Base-by-base conservation (phyloP, 2,888 invertebrate species). In the Polyploca ridens region DNA sequence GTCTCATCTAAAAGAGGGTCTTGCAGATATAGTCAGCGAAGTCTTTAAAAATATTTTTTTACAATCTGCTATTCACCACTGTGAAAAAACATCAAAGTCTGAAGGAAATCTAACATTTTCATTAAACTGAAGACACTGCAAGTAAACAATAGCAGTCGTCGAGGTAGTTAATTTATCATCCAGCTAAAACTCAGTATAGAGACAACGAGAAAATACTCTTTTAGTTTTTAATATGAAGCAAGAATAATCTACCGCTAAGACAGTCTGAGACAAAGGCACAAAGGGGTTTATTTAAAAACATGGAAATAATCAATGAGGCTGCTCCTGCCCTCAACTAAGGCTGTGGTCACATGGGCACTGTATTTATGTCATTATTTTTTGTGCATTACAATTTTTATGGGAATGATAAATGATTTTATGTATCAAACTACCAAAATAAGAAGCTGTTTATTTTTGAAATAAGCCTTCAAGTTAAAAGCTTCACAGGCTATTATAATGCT, bases 201-300 rank as follows among this genome's bases (percentile, higher is more conserved):
- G 41, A 41, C 61, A 14, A 10, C 66, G 62, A 41, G 41, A 66
- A 63, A 63, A 69, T 70, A 76, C 69, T 74, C 72, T 66, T 69
- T 64, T 59, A 59, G 71, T 66, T 78, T 78, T 78, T 76, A 77
- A 77, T 76, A 77, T 72, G 74, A 68, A 67, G 54, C 54, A 72
- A 66, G 73, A 78, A 75, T 76, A 78, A 78, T 78, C 78, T 74
- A 67, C 73, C 69, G 75, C 71, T 81, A 77, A 77, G 74, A 69
- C 71, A 54, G 19, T 8, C 54, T 3, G 71, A 77, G 77, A 81
- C 82, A 83, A 82, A 84, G 76, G 75, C 74, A 77, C 77, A 78
- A 78, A 78, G 76, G 70, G 68, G 67, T 78, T 77, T 80, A 76
- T 79, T 79, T 76, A 76, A 79, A 81, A 84, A 80, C 75, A 78